Evolutionary conservation across 2,888 invertebrate genomes (phyloP).

Genomic region (Chrysolina americana): DNA sequence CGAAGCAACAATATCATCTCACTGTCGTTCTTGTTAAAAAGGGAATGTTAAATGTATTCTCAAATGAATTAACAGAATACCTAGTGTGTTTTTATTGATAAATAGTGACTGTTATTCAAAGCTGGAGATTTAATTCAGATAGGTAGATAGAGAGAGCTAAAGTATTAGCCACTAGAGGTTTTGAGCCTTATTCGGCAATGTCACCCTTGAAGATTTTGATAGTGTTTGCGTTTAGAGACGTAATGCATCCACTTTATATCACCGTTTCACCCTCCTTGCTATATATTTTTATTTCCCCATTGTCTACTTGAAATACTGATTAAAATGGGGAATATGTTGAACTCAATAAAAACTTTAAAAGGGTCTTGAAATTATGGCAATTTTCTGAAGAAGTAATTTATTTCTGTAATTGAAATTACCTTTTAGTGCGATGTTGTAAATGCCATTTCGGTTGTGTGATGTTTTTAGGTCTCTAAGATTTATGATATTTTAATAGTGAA

Average conservation of each 20-base stretch:
- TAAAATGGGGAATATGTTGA: constrained; percentile 23
- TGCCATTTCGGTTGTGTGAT: not conserved
- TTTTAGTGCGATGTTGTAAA: constrained; percentile 11
- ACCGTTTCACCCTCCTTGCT: constrained; percentile 6
- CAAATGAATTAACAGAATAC: not conserved
- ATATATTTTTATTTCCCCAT: constrained; percentile 24
- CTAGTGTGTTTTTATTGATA: not conserved
- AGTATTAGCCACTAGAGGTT: constrained; percentile 18
- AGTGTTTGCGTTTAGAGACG: constrained; percentile 24
- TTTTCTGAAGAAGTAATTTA: constrained; percentile 18
- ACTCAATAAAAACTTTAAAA: constrained; percentile 24
- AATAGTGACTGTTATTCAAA: not conserved
- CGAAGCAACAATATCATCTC: too few relatives aligned
- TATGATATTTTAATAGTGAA: constrained; percentile 10
- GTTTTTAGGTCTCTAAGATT: constrained; percentile 7
- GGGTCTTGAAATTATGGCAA: constrained; percentile 15
- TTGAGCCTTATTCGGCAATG: constrained; percentile 20
- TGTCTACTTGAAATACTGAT: constrained; percentile 23
- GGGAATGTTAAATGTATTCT: too few relatives aligned
- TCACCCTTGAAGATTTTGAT: constrained; percentile 24
- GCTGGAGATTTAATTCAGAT: constrained; percentile 17
- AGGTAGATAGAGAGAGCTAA: constrained; percentile 3
- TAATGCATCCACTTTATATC: constrained; percentile 23
- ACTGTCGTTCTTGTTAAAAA: too few relatives aligned
- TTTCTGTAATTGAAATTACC: constrained; percentile 23